These are phyloP conservation scores for Graphium colonna DNA, from an alignment of 2,888 invertebrate genomes.

Conservation along the genomic window DNA sequence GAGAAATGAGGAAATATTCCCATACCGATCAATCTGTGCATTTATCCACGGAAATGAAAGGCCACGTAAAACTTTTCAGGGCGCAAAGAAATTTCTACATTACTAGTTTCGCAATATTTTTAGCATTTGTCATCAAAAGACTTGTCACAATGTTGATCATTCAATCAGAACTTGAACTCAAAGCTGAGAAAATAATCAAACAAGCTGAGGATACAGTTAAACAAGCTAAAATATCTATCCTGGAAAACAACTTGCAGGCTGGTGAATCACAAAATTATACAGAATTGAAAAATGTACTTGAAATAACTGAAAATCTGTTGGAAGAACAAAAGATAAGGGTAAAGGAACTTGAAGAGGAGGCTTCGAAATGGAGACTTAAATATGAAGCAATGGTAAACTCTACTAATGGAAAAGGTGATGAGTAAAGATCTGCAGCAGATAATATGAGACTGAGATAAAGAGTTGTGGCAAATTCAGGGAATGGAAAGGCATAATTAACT, in stretches of 20 bases:
- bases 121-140: conserved; percentile 84
- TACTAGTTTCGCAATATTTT: conserved; percentile 87
- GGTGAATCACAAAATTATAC: conserved; percentile 34
- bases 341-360: conserved; percentile 47
- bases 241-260: conserved; percentile 40
- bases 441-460: conserved; percentile 4
- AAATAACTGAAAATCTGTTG: conserved; percentile 40
- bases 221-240: conserved; percentile 53
- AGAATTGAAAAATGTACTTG: conserved; percentile 42
- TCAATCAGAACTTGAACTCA: conserved; percentile 81
- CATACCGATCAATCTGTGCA: conserved; percentile 65
- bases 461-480: too few species aligned
- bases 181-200: conserved; percentile 83
- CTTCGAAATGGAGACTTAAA: conserved; percentile 47
- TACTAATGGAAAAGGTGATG: conserved; percentile 37
- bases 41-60: conserved; percentile 82
- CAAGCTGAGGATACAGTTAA: conserved; percentile 83
- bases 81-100: conserved; percentile 91
- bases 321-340: conserved; percentile 41
- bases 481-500: too few species aligned
- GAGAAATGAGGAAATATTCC: conserved; percentile 86
- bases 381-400: conserved; percentile 41
- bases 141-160: conserved; percentile 82
- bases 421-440: conserved; percentile 28
- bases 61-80: conserved; percentile 85